Evolutionary conservation across 2,113 vertebrate species (phyloP).

Genomic region (Diphyllodes magnificus): DNA sequence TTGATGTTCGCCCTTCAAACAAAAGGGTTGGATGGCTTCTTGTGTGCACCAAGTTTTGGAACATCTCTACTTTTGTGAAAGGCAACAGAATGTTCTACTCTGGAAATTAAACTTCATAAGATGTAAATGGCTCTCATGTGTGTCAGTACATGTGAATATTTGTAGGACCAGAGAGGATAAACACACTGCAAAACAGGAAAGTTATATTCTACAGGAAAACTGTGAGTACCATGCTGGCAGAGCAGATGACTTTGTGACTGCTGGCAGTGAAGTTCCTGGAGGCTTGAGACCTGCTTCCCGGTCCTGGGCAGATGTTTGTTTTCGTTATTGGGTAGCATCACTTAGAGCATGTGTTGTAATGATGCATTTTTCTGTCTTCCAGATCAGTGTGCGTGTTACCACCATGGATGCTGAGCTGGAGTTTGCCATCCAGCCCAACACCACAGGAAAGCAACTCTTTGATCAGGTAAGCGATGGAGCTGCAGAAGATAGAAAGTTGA

Average conservation of each 20-base stretch:
- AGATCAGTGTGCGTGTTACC: conserved; percentile 95
- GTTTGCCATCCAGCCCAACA: conserved; percentile 97
- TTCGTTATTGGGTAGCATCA: background rate
- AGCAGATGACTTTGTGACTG: background rate
- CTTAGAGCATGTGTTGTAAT: background rate
- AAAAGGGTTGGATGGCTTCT: background rate
- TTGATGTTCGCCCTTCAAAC: background rate
- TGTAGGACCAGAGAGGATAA: background rate
- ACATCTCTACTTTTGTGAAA: background rate
- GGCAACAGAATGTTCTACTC: background rate
- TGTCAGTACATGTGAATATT: background rate
- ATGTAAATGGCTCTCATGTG: background rate
- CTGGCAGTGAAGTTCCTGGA: background rate
- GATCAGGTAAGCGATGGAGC: conserved; percentile 81
- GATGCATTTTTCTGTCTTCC: background rate
- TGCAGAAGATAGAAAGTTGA: background rate
- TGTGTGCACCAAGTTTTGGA: background rate
- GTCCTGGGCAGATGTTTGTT: background rate
- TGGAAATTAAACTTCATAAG: background rate
- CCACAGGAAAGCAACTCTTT: conserved; percentile 94
- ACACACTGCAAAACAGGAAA: background rate
- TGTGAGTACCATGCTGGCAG: background rate
- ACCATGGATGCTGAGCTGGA: conserved; percentile 98
- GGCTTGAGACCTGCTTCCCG: background rate
- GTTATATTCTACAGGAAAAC: background rate